These are phyloP conservation scores for Phymatocera aterrima DNA, from an alignment of 2,888 invertebrate species.

Conservation along the genomic window DNA sequence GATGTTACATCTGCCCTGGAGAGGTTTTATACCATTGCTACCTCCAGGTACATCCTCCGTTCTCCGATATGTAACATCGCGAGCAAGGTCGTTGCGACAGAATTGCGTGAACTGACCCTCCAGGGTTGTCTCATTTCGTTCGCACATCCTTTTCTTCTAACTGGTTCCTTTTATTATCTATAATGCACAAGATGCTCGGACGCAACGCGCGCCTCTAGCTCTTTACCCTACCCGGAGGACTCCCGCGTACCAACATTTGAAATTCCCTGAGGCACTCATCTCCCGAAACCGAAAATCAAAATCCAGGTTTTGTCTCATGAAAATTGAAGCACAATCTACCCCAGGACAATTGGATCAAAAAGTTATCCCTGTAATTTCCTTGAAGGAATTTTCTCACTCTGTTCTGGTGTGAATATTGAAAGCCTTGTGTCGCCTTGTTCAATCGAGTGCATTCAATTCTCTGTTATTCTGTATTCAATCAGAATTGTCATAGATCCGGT, in stretches of 20 bases:
- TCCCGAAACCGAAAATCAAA: no score
- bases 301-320: no score
- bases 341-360: neutral
- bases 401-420: no score
- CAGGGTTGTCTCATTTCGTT: slow-evolving; percentile 23
- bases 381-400: neutral
- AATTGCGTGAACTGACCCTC: slow-evolving; percentile 50
- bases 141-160: slow-evolving; percentile 17
- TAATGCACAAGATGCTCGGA: neutral
- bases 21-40: slow-evolving; percentile 69
- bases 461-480: no score
- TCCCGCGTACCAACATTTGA: no score
- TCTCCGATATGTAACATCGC: slow-evolving; percentile 69
- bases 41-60: slow-evolving; percentile 60
- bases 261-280: no score
- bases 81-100: slow-evolving; percentile 71
- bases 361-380: slow-evolving; percentile 4
- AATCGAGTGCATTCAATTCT: no score
- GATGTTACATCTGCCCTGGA: slow-evolving; percentile 67
- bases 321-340: neutral
- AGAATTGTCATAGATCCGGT: no score
- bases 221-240: no score
- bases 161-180: neutral
- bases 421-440: no score
- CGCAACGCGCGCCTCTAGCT: no score